Base-by-base conservation (phyloP, 2,888 invertebrate genomes). In the Limnephilus lunatus region DNA sequence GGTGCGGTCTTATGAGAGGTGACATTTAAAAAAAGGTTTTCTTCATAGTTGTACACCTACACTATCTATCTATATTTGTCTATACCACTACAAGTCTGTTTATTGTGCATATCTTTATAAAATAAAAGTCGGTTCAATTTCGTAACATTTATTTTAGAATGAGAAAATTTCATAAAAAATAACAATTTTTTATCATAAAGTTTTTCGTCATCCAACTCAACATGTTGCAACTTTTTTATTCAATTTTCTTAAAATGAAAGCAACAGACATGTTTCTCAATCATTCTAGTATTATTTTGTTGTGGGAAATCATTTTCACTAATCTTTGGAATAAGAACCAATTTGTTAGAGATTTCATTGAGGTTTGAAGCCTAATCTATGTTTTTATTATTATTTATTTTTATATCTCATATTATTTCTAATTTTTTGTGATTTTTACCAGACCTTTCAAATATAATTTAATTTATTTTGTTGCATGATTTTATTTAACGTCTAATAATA, bases 141-240 rank as follows among this genome's bases (percentile, higher is more conserved):
- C 48, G 32, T 87, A 87, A 87, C 87, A 87, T 87, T 87, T 87
- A 87, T 87, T 87, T 87, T 87, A 68, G 87, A 87, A 68, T 87
- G 87, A 87, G 48, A 87, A 87, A 87, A 53, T 87, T 87, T 68
- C 44, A 87, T 87, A 87, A 87, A 87, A 87, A 87, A 87, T 87
- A 87, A 87, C 48, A 87, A 31, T 87, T 87, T 35, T 68, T 82
- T 82, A 82, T 19, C 2, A 82, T 82, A 81, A 81, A 82, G 82
- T 68, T 68, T 68, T 68, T 9, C 25, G n/a, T 68, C 68, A 2
- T n/a, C 68, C 25, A 68, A 68, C 19, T 7, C 25, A 68, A 68
- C 25, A 68, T 9, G 25, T 68, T 25, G 19, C 68, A n/a, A 25
- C 68, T 68, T 68, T 25, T 68, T 68, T 25, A n/a, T 68, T 68